These are phyloP conservation scores for Leptinotarsa haldemani DNA, from an alignment of 2,888 invertebrate genomes.

Conservation along the genomic window DNA sequence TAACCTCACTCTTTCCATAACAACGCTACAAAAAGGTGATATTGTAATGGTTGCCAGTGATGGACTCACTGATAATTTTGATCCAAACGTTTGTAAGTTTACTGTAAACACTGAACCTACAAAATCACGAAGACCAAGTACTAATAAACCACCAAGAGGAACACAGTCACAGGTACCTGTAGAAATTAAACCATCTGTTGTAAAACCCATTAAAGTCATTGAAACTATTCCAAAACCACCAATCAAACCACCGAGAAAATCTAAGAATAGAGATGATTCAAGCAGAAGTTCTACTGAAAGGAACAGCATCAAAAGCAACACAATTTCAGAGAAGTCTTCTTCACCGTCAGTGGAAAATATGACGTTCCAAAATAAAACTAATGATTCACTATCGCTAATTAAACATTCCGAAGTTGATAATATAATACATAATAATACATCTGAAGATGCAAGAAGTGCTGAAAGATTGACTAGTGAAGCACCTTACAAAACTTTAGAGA, in stretches of 20 bases:
- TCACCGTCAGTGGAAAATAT: conserved; percentile 61
- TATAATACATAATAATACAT: background rate
- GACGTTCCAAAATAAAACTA: conserved; percentile 24
- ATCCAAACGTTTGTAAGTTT: conserved; percentile 91
- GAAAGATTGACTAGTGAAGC: background rate
- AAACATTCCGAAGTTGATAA: conserved; percentile 29
- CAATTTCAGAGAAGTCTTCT: conserved; percentile 56
- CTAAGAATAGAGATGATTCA: conserved; percentile 65
- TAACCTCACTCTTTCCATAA: conserved; percentile 87
- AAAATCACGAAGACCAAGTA: conserved; percentile 62
- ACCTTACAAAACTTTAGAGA: background rate
- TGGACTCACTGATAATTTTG: conserved; percentile 90
- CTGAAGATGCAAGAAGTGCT: conserved; percentile 1
- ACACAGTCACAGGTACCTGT: conserved; percentile 29
- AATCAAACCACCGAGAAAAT: conserved; percentile 55
- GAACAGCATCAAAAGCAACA: conserved; percentile 39
- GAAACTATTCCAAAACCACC: conserved; percentile 48
- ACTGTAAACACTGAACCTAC: conserved; percentile 69
- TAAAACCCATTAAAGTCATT: conserved; percentile 31
- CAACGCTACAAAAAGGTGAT: conserved; percentile 82
- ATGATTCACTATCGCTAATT: conserved; percentile 16
- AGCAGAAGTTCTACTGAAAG: conserved; percentile 41
- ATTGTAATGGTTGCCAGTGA: conserved; percentile 91
- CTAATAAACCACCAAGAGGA: conserved; percentile 32
- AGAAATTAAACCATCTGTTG: conserved; percentile 42